These are phyloP conservation scores for Gnatocerus cornutus DNA, from an alignment of 2,888 invertebrate species.

Conservation along the genomic window DNA sequence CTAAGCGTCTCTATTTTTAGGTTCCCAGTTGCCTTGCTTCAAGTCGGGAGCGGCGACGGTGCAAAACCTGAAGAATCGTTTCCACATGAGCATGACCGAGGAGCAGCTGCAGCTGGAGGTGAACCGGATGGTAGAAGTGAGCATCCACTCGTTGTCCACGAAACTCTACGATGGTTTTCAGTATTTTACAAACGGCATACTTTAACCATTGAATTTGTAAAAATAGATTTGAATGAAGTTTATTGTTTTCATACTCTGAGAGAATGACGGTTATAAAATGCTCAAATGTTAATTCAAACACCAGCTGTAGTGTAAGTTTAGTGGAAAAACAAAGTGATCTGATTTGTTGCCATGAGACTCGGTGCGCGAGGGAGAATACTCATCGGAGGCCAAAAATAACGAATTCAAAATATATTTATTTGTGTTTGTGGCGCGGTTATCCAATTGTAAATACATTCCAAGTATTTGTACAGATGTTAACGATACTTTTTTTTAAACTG, in stretches of 20 bases:
- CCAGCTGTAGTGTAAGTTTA: conserved; percentile 50
- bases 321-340: conserved; percentile 51
- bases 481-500: conserved; percentile 43
- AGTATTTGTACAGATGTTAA: conserved; percentile 50
- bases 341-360: conserved; percentile 47
- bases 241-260: conserved; percentile 34
- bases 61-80: conserved; percentile 92
- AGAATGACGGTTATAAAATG: conserved; percentile 55
- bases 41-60: conserved; percentile 94
- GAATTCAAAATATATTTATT: conserved; percentile 49
- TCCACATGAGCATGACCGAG: conserved; percentile 95
- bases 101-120: conserved; percentile 94
- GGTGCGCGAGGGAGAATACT: conserved; percentile 55
- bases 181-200: conserved; percentile 98
- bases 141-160: conserved; percentile 96
- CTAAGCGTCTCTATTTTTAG: no score
- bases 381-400: conserved; percentile 61
- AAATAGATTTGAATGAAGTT: conserved; percentile 28
- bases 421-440: conserved; percentile 32
- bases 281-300: conserved; percentile 60
- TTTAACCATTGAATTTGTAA: conserved; percentile 70
- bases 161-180: conserved; percentile 99
- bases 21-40: conserved; percentile 96
- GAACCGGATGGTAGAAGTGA: conserved; percentile 94
- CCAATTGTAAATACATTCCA: conserved; percentile 54